These are phyloP conservation scores for Wiebesia pumilae DNA, from an alignment of 1,140 invertebrate genomes.

Conservation along the genomic window DNA sequence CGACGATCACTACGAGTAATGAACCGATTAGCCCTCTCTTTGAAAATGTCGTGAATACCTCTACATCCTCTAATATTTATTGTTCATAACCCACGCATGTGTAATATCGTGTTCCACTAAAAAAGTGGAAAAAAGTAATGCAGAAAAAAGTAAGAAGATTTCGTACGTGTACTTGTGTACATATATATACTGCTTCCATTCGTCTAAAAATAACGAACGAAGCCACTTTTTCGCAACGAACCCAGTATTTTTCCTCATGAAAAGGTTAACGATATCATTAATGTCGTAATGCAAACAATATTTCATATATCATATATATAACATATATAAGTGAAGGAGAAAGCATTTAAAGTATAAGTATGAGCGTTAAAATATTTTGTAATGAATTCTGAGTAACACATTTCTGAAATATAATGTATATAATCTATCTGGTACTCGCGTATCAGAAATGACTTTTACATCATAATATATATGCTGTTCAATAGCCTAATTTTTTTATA, in stretches of 20 bases:
- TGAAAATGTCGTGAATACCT: constrained; percentile 62
- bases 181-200: background rate
- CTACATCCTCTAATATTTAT: constrained; percentile 57
- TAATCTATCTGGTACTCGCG: background rate
- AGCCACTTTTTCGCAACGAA: background rate
- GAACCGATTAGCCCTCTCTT: constrained; percentile 65
- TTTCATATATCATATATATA: background rate
- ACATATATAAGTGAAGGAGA: background rate
- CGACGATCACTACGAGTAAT: constrained; percentile 57
- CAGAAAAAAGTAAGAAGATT: background rate
- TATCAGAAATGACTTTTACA: constrained; percentile 46
- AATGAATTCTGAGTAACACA: background rate
- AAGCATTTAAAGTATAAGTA: background rate
- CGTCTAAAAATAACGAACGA: background rate
- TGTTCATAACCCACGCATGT: constrained; percentile 13
- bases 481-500: background rate
- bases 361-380: background rate
- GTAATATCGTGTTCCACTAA: background rate
- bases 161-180: background rate
- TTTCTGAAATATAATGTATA: background rate
- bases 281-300: background rate
- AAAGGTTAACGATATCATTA: background rate
- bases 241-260: background rate
- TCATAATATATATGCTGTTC: background rate
- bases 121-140: too few relatives aligned